These are phyloP conservation scores for Bos taurus DNA, from an alignment of 2,113 vertebrate genomes.

Conservation along the genomic window ARS-UCD2.0 NC_037341.1:48953501-48954000, in stretches of 20 bases:
- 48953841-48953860: not conserved
- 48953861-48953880: not conserved
- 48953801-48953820: not conserved
- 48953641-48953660: not conserved
- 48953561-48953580: not conserved
- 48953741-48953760: not conserved
- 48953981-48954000: not conserved
- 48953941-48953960: not conserved
- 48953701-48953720: not conserved
- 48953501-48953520: not conserved
- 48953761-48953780: not conserved
- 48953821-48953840: not conserved
- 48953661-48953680: not conserved
- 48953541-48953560: not conserved
- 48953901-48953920: not conserved
- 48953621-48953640: not conserved
- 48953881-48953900: not conserved
- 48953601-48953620: rapidly evolving
- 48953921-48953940: not conserved
- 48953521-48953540: not conserved
- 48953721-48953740: not conserved
- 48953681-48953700: not conserved
- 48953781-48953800: not conserved
- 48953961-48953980: not conserved
- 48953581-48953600: not conserved